Percentiles rank a stretch among this genome's conserved stretches.
Conservation (phyloP, 2,797 vertebrate genomes). For the Gymnopithys bicolor region DNA sequence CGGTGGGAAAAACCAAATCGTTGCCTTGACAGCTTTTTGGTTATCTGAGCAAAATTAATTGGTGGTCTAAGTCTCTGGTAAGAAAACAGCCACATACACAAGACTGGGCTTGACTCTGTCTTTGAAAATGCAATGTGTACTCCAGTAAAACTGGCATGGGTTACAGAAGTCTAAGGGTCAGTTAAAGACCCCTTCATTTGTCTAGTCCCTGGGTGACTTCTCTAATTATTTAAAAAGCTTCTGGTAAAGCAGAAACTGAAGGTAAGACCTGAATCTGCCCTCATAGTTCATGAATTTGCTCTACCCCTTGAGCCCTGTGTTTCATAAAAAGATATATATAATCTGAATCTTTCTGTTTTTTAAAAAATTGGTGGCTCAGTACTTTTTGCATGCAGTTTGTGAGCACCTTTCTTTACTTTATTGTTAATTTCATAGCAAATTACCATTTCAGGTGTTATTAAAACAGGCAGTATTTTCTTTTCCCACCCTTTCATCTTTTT, state of each 20-base stretch:
- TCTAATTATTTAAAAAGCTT: neutral
- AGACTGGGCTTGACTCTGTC: neutral
- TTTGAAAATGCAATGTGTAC: neutral
- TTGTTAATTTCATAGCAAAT: constrained; percentile 10
- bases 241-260: neutral
- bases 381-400: neutral
- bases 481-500: constrained; percentile 6
- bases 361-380: neutral
- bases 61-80: neutral
- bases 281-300: neutral
- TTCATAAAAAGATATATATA: neutral
- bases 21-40: neutral
- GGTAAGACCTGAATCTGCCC: neutral
- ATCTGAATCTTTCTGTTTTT: neutral
- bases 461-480: neutral
- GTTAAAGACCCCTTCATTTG: neutral
- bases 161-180: neutral
- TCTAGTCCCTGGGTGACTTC: neutral
- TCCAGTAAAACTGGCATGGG: neutral
- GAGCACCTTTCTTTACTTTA: neutral
- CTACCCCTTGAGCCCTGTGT: neutral
- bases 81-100: neutral
- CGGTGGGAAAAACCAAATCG: neutral
- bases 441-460: constrained; percentile 15
- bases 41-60: neutral